Percentiles rank a stretch among this genome's conserved stretches.
Conservation (phyloP, 2,888 invertebrate species). For the Rutpela maculata region DNA sequence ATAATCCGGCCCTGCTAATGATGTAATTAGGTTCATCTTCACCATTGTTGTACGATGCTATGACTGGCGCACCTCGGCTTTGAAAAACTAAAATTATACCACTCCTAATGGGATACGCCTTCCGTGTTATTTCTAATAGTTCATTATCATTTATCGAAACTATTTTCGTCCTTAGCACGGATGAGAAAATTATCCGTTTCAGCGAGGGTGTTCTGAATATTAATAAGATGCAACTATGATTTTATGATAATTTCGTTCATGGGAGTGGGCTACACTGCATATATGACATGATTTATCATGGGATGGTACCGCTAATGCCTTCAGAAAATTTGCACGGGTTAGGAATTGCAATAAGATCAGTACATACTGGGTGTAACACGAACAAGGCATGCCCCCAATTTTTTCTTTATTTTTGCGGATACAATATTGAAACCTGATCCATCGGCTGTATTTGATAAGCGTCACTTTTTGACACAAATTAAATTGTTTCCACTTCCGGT, state of each 20-base stretch:
- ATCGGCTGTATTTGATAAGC: no score
- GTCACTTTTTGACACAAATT: no score
- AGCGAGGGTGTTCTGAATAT: conserved; percentile 8
- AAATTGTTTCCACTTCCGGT: no score
- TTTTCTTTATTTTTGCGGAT: no score
- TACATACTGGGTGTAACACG: no score
- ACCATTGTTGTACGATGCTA: conserved; percentile 1
- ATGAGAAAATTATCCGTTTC: conserved; percentile 1
- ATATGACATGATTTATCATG: no score
- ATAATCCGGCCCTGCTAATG: no score
- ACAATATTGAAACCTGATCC: no score
- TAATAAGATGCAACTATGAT: conserved; percentile 19
- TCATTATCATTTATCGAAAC: conserved; percentile 12
- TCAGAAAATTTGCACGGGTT: no score
- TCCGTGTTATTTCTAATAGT: background rate
- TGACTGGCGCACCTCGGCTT: conserved; percentile 1
- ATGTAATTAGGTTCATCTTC: conserved; percentile 21
- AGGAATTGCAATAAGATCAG: no score
- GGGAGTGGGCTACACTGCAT: background rate
- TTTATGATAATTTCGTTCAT: conserved; percentile 16
- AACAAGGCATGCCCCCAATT: no score
- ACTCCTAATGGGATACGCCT: conserved; percentile 23
- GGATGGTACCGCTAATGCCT: no score
- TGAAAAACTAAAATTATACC: conserved; percentile 36
- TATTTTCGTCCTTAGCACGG: background rate